A percentile compares a stretch with the other conserved stretches of the same genome.
Conservation (phyloP, 2,888 invertebrate genomes). For the Mimachlamys varia region DNA sequence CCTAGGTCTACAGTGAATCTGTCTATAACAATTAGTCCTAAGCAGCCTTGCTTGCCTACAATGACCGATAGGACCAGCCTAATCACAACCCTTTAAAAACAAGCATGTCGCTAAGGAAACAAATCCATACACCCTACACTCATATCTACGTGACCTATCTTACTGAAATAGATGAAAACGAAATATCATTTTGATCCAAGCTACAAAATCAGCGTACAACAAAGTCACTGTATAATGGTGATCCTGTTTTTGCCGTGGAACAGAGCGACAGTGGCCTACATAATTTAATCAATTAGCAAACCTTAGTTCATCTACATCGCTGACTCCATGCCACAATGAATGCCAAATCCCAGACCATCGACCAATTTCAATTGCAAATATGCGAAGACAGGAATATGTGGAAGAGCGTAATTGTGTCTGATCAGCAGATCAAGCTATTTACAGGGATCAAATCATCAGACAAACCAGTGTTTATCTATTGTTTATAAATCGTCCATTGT, state of each 20-base stretch:
- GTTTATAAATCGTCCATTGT: background rate
- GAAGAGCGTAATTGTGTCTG: background rate
- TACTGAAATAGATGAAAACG: too few relatives aligned
- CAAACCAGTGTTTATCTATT: background rate
- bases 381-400: background rate
- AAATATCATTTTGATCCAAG: background rate
- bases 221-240: background rate
- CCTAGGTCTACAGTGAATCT: too few relatives aligned
- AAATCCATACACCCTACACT: background rate
- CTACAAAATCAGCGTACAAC: background rate
- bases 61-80: too few relatives aligned
- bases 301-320: background rate
- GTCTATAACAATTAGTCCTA: too few relatives aligned
- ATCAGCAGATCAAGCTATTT: background rate
- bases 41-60: too few relatives aligned
- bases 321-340: background rate
- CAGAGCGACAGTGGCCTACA: background rate
- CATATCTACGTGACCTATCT: background rate
- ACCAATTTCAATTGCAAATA: background rate
- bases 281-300: background rate
- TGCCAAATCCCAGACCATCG: conserved; percentile 11
- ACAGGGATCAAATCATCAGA: background rate
- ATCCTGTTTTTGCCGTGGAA: background rate
- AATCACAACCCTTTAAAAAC: too few relatives aligned
- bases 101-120: too few relatives aligned